Percentiles rank a stretch among this genome's conserved stretches.
Conservation (phyloP, 23 tunicate genomes). For the Phallusia fumigata region DNA sequence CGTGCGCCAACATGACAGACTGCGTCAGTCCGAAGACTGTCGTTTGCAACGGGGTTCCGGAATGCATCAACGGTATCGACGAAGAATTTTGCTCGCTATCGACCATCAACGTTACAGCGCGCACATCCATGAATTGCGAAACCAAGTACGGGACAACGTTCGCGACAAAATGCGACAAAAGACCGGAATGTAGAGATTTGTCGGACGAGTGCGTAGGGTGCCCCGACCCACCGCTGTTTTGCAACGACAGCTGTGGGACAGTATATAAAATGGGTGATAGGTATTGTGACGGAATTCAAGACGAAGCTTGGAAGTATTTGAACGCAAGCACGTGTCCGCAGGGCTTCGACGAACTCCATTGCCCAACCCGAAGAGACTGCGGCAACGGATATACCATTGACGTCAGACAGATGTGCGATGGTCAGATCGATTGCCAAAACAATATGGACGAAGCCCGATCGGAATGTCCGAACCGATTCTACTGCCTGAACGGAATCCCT, state of each 20-base stretch:
- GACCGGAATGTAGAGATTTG: constrained; percentile 50
- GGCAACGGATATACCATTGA: background rate
- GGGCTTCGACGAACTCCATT: constrained; percentile 11
- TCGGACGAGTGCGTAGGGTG: constrained; percentile 42
- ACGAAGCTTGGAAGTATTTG: constrained; percentile 39
- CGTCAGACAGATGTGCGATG: constrained; percentile 22
- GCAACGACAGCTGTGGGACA: constrained; percentile 24
- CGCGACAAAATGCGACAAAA: constrained; percentile 34
- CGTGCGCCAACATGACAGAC: background rate
- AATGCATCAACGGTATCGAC: background rate
- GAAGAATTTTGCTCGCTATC: background rate
- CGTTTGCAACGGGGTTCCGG: background rate
- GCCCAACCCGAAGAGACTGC: constrained; percentile 6
- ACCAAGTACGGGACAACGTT: background rate
- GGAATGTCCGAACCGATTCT: background rate
- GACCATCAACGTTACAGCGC: background rate
- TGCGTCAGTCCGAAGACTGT: background rate
- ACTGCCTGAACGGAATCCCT: background rate
- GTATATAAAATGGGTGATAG: constrained; percentile 35
- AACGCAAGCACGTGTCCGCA: constrained; percentile 19
- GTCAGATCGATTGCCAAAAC: constrained; percentile 7
- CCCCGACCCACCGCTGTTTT: constrained; percentile 17
- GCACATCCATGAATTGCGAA: background rate
- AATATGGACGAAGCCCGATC: constrained; percentile 10
- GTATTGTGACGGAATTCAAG: constrained; percentile 36